phyloP scores from a whole-genome alignment of 2,797 vertebrate genomes.

The Sebastolobus alascanus region DNA sequence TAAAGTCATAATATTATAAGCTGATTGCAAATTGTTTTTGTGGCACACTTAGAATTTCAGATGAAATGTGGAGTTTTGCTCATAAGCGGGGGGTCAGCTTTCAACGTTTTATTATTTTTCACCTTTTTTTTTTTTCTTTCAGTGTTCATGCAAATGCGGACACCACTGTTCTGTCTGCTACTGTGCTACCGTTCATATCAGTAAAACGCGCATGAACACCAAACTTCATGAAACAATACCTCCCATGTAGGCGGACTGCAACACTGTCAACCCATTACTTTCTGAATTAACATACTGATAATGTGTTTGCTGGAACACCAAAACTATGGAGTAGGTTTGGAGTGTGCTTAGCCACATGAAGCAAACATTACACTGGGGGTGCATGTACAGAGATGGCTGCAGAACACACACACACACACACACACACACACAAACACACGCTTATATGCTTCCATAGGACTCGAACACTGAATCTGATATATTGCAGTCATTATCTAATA shows the following conservation, averaged over 20 bases:
- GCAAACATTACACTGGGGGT: not conserved
- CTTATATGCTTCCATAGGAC: constrained; percentile 1
- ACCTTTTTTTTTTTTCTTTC: not conserved
- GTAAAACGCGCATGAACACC: constrained; percentile 1
- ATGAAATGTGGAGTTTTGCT: not conserved
- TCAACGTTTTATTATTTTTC: not conserved
- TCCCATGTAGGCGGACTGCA: constrained; percentile 9
- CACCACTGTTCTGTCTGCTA: not conserved
- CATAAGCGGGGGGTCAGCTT: not conserved
- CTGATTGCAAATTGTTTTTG: not conserved
- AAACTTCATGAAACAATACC: not conserved
- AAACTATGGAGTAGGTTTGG: not conserved
- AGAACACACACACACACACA: constrained; percentile 1
- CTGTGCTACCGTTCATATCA: not conserved
- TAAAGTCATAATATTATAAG: no score
- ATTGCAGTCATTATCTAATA: constrained; percentile 64
- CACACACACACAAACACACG: constrained; percentile 5
- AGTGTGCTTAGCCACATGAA: constrained; percentile 13
- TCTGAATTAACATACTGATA: constrained; percentile 31
- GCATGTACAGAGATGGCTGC: constrained; percentile 14
- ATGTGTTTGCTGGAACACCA: constrained; percentile 23
- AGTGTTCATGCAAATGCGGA: not conserved
- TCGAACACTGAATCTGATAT: constrained; percentile 43
- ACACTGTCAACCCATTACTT: constrained; percentile 12
- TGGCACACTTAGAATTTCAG: not conserved